Evolutionary conservation across 2,888 invertebrate species (phyloP).

Genomic region (Euzophera pinguis): DNA sequence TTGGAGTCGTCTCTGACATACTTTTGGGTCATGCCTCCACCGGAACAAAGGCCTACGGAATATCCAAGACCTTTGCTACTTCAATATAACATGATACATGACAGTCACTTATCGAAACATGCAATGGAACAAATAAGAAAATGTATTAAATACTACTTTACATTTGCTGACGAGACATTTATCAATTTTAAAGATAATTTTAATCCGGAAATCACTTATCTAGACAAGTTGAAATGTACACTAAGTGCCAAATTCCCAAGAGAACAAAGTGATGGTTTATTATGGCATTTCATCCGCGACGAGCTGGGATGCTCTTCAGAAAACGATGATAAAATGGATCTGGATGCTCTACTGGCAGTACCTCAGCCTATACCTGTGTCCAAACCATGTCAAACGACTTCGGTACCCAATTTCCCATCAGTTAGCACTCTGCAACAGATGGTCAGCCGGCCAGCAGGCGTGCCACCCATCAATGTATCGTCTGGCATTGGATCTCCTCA

Average conservation of each 20-base stretch:
- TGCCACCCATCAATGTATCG: constrained; percentile 71
- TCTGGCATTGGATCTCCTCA: constrained; percentile 75
- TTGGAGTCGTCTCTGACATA: constrained; percentile 91
- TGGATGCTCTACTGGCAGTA: constrained; percentile 78
- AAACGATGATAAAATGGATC: constrained; percentile 84
- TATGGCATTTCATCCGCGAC: constrained; percentile 90
- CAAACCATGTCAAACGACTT: constrained; percentile 57
- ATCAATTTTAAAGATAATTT: constrained; percentile 80
- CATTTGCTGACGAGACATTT: constrained; percentile 66
- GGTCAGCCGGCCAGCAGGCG: constrained; percentile 73
- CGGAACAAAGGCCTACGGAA: constrained; percentile 94
- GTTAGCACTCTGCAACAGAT: constrained; percentile 74
- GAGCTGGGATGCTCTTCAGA: constrained; percentile 84
- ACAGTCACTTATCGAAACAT: constrained; percentile 88
- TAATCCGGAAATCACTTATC: constrained; percentile 85
- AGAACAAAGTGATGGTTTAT: constrained; percentile 86
- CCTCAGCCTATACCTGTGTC: constrained; percentile 75
- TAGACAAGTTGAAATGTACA: constrained; percentile 92
- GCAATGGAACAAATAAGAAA: constrained; percentile 92
- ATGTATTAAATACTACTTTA: constrained; percentile 90
- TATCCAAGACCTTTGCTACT: constrained; percentile 95
- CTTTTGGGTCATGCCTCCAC: constrained; percentile 98
- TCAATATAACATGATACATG: constrained; percentile 91
- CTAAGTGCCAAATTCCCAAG: constrained; percentile 90
- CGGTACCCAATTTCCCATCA: constrained; percentile 68